phyloP scores from a whole-genome alignment of 2,888 invertebrate genomes.

The Drosophila conformis region DNA sequence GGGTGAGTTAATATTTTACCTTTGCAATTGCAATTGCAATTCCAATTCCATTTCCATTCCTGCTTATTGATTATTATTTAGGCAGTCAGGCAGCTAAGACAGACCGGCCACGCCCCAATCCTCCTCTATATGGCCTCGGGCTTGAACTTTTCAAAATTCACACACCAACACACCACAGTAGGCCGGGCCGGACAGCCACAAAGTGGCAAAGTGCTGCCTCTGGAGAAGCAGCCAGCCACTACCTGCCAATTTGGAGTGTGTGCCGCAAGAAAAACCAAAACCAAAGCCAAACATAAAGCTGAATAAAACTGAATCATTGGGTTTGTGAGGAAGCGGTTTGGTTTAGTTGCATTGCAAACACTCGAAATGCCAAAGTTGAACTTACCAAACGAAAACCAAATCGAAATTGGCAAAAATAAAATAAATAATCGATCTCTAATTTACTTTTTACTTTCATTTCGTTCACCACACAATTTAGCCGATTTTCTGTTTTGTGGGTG shows the following conservation, averaged over 20 bases:
- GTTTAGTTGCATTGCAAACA: conserved; percentile 36
- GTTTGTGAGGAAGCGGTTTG: conserved; percentile 32
- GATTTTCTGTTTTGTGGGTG: conserved; percentile 25
- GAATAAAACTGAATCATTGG: conserved; percentile 64
- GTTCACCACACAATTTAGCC: not conserved
- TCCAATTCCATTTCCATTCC: conserved; percentile 40
- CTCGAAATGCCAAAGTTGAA: conserved; percentile 68
- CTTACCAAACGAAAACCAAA: conserved; percentile 25
- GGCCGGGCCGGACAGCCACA: conserved; percentile 16
- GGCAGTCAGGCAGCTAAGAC: conserved; percentile 5
- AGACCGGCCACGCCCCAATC: conserved; percentile 56
- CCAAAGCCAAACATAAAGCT: conserved; percentile 26
- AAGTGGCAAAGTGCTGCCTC: conserved; percentile 7
- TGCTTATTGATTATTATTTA: conserved; percentile 74
- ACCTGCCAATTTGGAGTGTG: conserved; percentile 61
- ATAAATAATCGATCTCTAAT: conserved; percentile 32
- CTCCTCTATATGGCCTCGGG: conserved; percentile 36
- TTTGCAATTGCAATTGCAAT: conserved; percentile 42
- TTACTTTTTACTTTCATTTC: conserved; percentile 56
- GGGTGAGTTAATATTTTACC: conserved; percentile 3
- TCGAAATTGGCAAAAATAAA: conserved; percentile 3
- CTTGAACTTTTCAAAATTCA: conserved; percentile 53
- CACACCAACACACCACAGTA: conserved; percentile 25
- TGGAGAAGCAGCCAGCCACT: conserved; percentile 29
- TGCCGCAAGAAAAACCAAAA: conserved; percentile 40